phyloP scores from a whole-genome alignment of 1,140 invertebrate genomes.

The Pseudobourletiella spinata region DNA sequence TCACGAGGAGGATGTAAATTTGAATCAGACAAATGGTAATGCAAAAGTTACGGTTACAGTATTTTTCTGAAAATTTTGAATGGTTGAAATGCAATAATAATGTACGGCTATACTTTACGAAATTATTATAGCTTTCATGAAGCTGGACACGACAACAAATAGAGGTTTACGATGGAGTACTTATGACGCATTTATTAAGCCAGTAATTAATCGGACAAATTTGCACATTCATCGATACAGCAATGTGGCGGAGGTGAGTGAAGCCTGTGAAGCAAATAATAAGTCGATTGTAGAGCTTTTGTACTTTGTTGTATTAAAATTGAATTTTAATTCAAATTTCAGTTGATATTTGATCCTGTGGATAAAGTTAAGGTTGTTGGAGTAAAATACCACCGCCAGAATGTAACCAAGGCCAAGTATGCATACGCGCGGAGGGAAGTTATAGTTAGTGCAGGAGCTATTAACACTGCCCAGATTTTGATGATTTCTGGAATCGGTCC shows the following conservation, averaged over 20 bases:
- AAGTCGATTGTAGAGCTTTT: neutral
- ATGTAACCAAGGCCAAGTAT: neutral
- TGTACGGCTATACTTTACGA: neutral
- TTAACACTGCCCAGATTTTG: neutral
- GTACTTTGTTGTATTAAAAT: neutral
- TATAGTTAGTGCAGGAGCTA: neutral
- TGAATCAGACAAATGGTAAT: slow-evolving; percentile 12
- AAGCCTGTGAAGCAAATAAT: neutral
- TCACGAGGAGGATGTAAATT: slow-evolving; percentile 2
- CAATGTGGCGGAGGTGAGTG: slow-evolving; percentile 21
- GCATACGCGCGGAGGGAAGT: slow-evolving; percentile 3
- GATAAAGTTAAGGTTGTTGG: neutral
- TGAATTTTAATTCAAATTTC: neutral
- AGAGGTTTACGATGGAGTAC: slow-evolving; percentile 17
- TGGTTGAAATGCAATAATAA: neutral
- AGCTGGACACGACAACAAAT: slow-evolving; percentile 8
- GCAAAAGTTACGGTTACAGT: neutral
- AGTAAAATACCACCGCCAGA: neutral
- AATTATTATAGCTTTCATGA: slow-evolving; percentile 8
- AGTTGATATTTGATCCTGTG: neutral
- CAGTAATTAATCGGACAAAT: slow-evolving; percentile 10
- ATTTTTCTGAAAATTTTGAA: neutral
- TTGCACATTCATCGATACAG: slow-evolving; percentile 12
- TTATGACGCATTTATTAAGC: slow-evolving; percentile 13
- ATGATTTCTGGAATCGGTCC: neutral